Conservation (phyloP, 2,113 vertebrate species). For the Solea senegalensis region DNA sequence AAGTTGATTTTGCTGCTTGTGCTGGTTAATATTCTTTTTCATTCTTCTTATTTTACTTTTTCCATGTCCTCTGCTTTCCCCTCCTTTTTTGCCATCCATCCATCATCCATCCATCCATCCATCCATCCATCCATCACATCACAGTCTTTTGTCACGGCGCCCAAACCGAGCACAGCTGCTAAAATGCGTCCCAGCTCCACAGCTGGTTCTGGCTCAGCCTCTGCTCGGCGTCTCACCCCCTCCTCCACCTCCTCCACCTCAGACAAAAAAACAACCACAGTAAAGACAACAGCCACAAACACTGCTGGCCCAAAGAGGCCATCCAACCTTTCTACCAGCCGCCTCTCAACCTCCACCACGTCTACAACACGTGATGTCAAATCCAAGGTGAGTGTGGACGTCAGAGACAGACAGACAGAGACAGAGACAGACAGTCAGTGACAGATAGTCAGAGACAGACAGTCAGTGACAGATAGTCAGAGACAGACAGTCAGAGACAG, state of each 20-base stretch:
- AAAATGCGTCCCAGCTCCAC: constrained; percentile 79
- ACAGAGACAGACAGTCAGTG: too few species aligned
- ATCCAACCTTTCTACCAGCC: constrained; percentile 49
- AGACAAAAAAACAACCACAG: constrained; percentile 85
- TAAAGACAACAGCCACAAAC: constrained; percentile 72
- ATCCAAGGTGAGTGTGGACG: constrained; percentile 86
- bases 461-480: too few species aligned
- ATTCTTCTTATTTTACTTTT: constrained; percentile 55
- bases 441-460: too few species aligned
- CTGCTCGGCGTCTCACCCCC: constrained; percentile 80
- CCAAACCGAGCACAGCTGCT: constrained; percentile 78
- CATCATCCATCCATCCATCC: constrained; percentile 51
- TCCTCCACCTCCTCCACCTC: constrained; percentile 70
- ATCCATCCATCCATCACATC: constrained; percentile 64
- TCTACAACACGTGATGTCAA: constrained; percentile 73
- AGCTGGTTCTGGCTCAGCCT: constrained; percentile 63
- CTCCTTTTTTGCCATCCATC: constrained; percentile 64
- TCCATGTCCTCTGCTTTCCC: constrained; percentile 47
- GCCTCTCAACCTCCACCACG: constrained; percentile 50
- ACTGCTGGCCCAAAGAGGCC: constrained; percentile 73
- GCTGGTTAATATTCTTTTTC: constrained; percentile 53
- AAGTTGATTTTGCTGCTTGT: constrained; percentile 45
- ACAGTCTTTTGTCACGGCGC: constrained; percentile 81
- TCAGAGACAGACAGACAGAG: too few species aligned
- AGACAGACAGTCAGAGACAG: too few species aligned